These are phyloP conservation scores for Cheilosia scutellata DNA, from an alignment of 2,888 invertebrate species.

Conservation along the genomic window DNA sequence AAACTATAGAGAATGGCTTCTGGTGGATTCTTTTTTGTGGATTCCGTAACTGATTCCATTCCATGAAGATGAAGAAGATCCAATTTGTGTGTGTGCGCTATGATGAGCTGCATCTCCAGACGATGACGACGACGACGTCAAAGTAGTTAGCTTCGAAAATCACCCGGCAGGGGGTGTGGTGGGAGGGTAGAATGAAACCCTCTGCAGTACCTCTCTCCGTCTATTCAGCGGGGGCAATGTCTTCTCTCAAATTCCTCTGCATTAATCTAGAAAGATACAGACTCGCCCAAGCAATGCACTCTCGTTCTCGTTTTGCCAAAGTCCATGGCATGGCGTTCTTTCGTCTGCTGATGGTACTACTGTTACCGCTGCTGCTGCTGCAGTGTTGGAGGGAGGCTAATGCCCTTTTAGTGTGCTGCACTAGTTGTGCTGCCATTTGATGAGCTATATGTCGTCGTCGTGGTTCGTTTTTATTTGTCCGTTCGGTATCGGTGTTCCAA, in stretches of 20 bases:
- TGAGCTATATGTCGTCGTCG: conserved; percentile 56
- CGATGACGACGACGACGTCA: conserved; percentile 56
- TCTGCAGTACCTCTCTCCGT: conserved; percentile 31
- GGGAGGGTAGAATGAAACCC: conserved; percentile 27
- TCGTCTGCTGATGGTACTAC: conserved; percentile 31
- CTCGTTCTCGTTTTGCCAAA: conserved; percentile 53
- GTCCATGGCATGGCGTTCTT: conserved; percentile 58
- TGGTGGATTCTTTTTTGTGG: conserved; percentile 33
- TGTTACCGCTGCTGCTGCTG: conserved; percentile 20
- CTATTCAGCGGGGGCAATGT: conserved; percentile 54
- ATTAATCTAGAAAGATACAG: conserved; percentile 61
- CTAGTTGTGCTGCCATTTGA: conserved; percentile 57
- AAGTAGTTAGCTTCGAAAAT: conserved; percentile 62
- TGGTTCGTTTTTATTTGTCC: conserved; percentile 61
- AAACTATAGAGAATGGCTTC: conserved; percentile 52
- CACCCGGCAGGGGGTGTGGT: conserved; percentile 10
- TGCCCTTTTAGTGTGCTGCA: conserved; percentile 66
- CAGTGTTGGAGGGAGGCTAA: conserved; percentile 62
- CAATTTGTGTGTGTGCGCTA: conserved; percentile 63
- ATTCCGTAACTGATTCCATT: conserved; percentile 58
- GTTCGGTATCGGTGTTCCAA: conserved; percentile 42
- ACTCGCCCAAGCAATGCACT: conserved; percentile 55
- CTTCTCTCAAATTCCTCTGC: conserved; percentile 32
- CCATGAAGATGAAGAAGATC: conserved; percentile 54
- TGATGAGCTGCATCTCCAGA: conserved; percentile 61